Base-by-base conservation (phyloP, 2,797 vertebrate genomes). In the Acestrorhynchus altus region DNA sequence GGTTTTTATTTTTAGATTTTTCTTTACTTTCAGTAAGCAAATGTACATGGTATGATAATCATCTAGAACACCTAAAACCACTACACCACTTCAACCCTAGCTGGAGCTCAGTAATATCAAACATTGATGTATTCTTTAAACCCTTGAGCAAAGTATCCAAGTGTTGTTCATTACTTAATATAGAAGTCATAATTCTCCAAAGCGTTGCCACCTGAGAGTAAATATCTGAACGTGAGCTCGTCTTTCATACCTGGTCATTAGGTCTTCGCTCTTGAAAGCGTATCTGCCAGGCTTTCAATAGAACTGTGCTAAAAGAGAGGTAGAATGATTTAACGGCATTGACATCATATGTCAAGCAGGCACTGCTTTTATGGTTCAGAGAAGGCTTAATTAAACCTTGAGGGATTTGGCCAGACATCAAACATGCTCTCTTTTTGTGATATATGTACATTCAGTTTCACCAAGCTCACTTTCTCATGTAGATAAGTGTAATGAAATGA, bases 331-430 rank as follows among this genome's bases (percentile, higher is more conserved):
- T 49, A 54, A 54, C 22, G 67, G 18, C 24, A 54, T 54, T 65
- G 63, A 65, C 63, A 65, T 65, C 49, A 39, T 35, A 52, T 67
- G 64, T 49, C 56, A 6, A 26, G 22, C 56, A 15, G 42, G 11
- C n/a, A 10, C n/a, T 10, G 59, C 51, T 57, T 6, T 66, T 49
- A 46, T 24, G 59, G 51, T 39, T 70, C 46, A 35, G 59, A 71
- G 42, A 46, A 16, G 18, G 26, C 24, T 39, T 49, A 65, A 72
- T 65, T 72, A 40, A 66, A 66, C 26, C 61, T 49, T 15, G 51
- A 1, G 35, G 59, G 60, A n/a, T 59, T 49, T 39, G 61, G 76
- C 69, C 42, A 49, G 61, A 49, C 52, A 65, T 72, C 59, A 78
- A 24, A 56, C 16, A 4, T 16, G 35, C 12, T 61, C 20, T 13